Base-by-base conservation (phyloP, 2,797 vertebrate genomes). In the Petrocephalus schoutedeni region DNA sequence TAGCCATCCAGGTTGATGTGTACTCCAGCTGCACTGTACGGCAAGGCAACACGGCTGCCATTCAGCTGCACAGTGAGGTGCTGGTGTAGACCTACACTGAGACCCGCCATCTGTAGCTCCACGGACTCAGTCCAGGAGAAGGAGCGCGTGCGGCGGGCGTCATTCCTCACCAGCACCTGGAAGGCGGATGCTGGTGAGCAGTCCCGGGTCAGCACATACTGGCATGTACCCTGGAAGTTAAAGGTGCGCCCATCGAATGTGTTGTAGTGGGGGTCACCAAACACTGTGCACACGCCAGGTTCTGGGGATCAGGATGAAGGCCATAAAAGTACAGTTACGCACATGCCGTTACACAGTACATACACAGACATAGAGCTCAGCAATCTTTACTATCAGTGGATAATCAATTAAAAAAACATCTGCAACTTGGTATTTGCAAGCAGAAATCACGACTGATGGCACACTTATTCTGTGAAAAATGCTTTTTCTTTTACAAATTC, bases 231-330 rank as follows among this genome's bases (percentile, higher is more conserved):
- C 96, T 99, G 98, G 93, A 99, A 99, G 96, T 99, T 99, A 95
- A 99, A 99, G 89, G 98, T 99, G 93, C 97, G 95, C 89, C 98
- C 97, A 51, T 99, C 98, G 91, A 98, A 99, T 85, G 98, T 99
- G 96, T 99, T 99, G 97, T 99, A 99, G 96, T 99, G 98, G 61
- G 98, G 98, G 90, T 99, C 98, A 88, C 98, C 98, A 92, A 99
- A 99, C 1, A 99, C 98, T 1, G 98, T 99, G 92, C 98, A 99
- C 28, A 99, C 98, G 8, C 98, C 98, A 1, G 98, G 98, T 92
- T 99, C 98, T 99, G 96, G 87, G 92, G 91, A 91, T 90, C 10
- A 4, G 51, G 21, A 36, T 19, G 59, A 71, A 84, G 1, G 84
- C 0, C 28, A 7, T 84, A 9, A 54, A 21, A 2, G 28, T 58